These are phyloP conservation scores for Palaemon carinicauda DNA, from an alignment of 1,140 invertebrate species.

Conservation along the genomic window DNA sequence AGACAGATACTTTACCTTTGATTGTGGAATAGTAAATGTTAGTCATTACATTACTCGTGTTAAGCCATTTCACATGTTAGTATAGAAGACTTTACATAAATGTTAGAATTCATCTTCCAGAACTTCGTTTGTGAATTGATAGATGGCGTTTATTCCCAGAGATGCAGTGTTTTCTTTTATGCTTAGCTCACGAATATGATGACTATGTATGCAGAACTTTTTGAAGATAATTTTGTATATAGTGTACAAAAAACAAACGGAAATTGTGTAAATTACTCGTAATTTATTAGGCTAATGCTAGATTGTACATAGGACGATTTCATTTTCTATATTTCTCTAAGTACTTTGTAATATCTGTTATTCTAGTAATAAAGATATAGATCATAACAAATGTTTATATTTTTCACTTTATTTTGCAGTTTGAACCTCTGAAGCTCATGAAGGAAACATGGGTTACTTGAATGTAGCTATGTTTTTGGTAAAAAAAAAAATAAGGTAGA, in stretches of 20 bases:
- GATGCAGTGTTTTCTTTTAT: background rate
- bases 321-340: constrained; percentile 26
- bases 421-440: too few relatives aligned
- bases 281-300: constrained; percentile 42
- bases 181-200: background rate
- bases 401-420: background rate
- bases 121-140: background rate
- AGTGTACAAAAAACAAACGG: constrained; percentile 8
- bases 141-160: too few relatives aligned
- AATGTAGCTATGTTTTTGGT: background rate
- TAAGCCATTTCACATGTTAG: background rate
- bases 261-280: constrained; percentile 15
- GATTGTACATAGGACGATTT: constrained; percentile 30
- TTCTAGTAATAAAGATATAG: constrained; percentile 14
- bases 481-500: background rate
- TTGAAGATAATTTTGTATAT: constrained; percentile 20
- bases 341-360: constrained; percentile 30
- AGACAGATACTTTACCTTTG: too few relatives aligned
- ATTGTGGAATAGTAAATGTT: too few relatives aligned
- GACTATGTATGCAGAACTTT: background rate
- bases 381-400: background rate
- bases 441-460: too few relatives aligned
- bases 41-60: too few relatives aligned
- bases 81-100: background rate
- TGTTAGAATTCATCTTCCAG: background rate